Evolutionary conservation across 2,888 invertebrate genomes (phyloP).

Genomic region (Andrena minutula): DNA sequence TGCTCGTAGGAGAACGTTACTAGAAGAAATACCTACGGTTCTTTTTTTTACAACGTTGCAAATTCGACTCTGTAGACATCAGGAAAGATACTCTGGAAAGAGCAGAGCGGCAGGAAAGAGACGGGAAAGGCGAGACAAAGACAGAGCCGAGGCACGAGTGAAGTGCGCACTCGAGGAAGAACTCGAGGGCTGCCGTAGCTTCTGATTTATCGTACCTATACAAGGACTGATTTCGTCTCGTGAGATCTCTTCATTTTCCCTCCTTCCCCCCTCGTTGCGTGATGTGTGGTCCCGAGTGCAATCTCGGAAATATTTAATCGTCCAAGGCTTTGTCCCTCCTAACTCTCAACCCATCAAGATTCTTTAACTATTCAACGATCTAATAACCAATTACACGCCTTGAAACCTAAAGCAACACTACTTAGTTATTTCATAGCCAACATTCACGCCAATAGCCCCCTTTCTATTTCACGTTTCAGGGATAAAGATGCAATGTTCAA

Average conservation of each 20-base stretch:
- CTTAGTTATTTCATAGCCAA: not conserved
- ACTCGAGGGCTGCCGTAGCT: constrained; percentile 74
- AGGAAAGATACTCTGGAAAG: not conserved
- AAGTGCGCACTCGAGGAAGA: constrained; percentile 77
- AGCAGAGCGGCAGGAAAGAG: constrained; percentile 36
- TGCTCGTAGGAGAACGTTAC: no score
- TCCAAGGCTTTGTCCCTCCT: not conserved
- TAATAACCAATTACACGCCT: not conserved
- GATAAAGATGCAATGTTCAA: constrained; percentile 80
- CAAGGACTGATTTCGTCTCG: constrained; percentile 71
- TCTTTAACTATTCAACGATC: not conserved
- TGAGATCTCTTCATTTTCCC: constrained; percentile 50
- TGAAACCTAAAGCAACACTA: no score
- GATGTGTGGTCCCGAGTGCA: constrained; percentile 65
- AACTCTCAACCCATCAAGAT: not conserved
- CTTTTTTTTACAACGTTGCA: not conserved
- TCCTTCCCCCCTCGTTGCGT: constrained; percentile 29
- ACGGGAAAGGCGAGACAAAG: constrained; percentile 44
- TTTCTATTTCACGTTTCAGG: constrained; percentile 73
- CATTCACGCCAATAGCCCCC: not conserved
- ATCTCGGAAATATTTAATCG: constrained; percentile 17
- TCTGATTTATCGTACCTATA: constrained; percentile 75
- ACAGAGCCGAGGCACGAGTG: constrained; percentile 76
- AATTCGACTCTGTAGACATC: not conserved
- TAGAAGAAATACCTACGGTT: no score